Conservation (phyloP, 2,797 vertebrate species). For the Apogon talboti region DNA sequence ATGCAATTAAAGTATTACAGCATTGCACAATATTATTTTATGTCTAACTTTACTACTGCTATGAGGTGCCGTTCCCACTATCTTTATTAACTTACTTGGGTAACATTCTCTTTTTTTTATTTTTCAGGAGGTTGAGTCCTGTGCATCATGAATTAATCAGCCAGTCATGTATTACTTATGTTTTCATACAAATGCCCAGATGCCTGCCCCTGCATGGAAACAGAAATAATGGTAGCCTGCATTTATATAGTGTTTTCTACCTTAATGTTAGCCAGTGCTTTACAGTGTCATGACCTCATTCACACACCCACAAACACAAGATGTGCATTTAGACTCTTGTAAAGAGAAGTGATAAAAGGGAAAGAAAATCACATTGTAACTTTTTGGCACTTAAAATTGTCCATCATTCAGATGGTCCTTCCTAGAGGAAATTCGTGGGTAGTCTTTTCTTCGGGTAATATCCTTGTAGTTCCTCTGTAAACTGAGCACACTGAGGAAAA, state of each 20-base stretch:
- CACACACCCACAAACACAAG: too few species aligned
- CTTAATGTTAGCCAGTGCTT: too few species aligned
- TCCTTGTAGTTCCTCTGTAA: constrained; percentile 23
- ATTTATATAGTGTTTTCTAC: too few species aligned
- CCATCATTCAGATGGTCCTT: constrained; percentile 32
- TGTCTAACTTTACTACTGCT: not conserved
- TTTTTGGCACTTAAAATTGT: constrained; percentile 6
- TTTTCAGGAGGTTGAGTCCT: not conserved
- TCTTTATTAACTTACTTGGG: constrained; percentile 2
- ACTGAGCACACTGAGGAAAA: constrained; percentile 41
- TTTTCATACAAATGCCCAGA: not conserved
- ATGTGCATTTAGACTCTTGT: not conserved
- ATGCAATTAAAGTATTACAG: not conserved
- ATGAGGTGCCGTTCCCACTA: not conserved
- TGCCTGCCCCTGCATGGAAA: too few species aligned
- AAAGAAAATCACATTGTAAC: not conserved
- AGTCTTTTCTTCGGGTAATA: constrained; percentile 32
- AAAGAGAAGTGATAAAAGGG: not conserved
- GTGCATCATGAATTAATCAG: not conserved
- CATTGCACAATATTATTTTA: not conserved
- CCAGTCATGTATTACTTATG: not conserved
- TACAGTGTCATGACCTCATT: too few species aligned
- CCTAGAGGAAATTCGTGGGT: constrained; percentile 51
- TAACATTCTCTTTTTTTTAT: not conserved
- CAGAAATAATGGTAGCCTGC: too few species aligned